Base-by-base conservation (phyloP, 2,888 invertebrate genomes). In the Caenorhabditis plicata region DNA sequence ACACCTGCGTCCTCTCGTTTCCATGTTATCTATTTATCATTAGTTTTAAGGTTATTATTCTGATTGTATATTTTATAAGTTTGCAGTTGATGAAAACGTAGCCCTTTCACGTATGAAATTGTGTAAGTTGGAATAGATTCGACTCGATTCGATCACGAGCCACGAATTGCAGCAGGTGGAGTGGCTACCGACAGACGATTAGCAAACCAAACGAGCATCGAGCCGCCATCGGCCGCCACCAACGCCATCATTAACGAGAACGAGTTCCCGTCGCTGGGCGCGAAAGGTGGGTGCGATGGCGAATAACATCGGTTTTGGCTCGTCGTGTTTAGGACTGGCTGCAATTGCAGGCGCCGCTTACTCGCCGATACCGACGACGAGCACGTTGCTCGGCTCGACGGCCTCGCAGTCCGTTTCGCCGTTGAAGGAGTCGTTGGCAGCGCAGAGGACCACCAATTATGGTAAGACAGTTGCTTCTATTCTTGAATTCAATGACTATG, bases 211-310 rank as follows among this genome's bases (percentile, higher is more conserved):
- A 41, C 38, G 5, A 45, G 4, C 45, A 49, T 33, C 44, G n/a
- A 29, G 38, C 39, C 38, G 19, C 22, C 40, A 26, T 47, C 45
- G 42, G 41, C 50, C 50, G 42, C 36, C 20, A 15, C 46, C 55
- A 61, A 64, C 56, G 58, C 64, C 56, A 74, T 74, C 70, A 71
- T 74, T 56, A 72, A 69, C 72, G 73, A 76, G 45, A 57, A 60
- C 51, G 75, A 77, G 50, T 77, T 77, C 53, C 77, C 77, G 41
- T 67, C 71, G 27, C 70, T 77, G 53, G 72, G 70, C 68, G 72
- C 70, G 55, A 68, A 74, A 62, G 68, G 72, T 72, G 22, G 33
- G 32, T 35, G 26, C 19, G n/a, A 7, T 20, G 17, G n/a, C 20
- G 27, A 26, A 17, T 23, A 11, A 43, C 17, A n/a, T n/a, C n/a